Evolutionary conservation across 2,113 vertebrate species (phyloP), one percentile per base, ranked within the genome.

Genomic region (Melierax canorus): DNA sequence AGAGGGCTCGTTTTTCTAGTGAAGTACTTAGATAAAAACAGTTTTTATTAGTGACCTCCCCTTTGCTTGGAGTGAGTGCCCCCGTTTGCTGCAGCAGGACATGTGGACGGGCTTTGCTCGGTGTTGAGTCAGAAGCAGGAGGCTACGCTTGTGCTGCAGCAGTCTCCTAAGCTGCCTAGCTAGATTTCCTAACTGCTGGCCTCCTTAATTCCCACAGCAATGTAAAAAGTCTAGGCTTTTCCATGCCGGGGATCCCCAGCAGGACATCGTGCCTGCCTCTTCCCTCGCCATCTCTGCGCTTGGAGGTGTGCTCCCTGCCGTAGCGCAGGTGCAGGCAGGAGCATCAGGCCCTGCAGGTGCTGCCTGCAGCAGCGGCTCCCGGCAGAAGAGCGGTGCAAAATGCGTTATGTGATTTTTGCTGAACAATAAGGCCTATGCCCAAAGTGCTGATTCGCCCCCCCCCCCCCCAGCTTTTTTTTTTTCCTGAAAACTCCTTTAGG

Each of bases 221-320:
- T 3, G 3, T 6, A 2, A 29, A 19, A 41, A 43, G 32, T 2
- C 10, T 3, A 5, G 15, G 55, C 19, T 48, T 24, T 11, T 53
- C 30, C 0, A 0, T 6, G 43, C 2, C 2, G 0, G 62, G 51
- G n/a, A 29, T 53, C 6, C 56, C 56, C 16, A 19, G 60, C 51
- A 48, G 38, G 24, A 10, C 24, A 1, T 1, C 5, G 1, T 5
- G 14, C 32, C 55, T 27, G 24, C 45, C 29, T 12, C 39, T 11
- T 29, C 32, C 18, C 19, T 64, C 1, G 2, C 68, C 2, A 5
- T 22, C 26, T 13, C 41, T 3, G 24, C 12, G 10, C 26, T 41
- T 7, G 1, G 1, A 12, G 30, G 21, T 2, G 30, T 12, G 8
- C 2, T 55, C 24, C 45, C 12, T 1, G 50, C 67, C 1, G 3